phyloP scores from a whole-genome alignment of 2,888 invertebrate genomes.

The Pheosia gnoma region DNA sequence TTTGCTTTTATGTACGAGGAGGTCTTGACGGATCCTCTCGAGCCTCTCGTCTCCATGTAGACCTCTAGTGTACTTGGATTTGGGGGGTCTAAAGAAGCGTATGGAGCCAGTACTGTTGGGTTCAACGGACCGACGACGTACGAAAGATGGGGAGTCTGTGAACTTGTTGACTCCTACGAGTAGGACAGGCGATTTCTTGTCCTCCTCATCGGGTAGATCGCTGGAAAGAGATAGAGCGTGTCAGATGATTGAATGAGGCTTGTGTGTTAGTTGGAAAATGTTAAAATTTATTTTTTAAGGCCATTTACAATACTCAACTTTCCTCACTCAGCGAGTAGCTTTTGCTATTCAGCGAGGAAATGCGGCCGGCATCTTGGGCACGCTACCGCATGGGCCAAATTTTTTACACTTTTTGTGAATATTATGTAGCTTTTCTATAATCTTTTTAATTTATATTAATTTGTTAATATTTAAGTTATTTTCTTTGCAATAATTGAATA shows the following conservation, averaged over 20 bases:
- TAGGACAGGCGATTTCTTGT: slow-evolving; percentile 84
- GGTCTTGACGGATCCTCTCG: slow-evolving; percentile 77
- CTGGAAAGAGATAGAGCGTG: slow-evolving; percentile 66
- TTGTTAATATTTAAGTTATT: too few relatives aligned
- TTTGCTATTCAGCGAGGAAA: too few relatives aligned
- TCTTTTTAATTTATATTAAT: too few relatives aligned
- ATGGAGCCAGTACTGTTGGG: slow-evolving; percentile 70
- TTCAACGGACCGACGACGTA: slow-evolving; percentile 70
- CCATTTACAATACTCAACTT: neutral
- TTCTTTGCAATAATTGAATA: too few relatives aligned
- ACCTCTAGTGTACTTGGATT: slow-evolving; percentile 76
- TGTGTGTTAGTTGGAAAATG: slow-evolving; percentile 6
- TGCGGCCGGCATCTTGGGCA: too few relatives aligned
- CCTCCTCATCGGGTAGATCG: slow-evolving; percentile 85
- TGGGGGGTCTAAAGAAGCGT: slow-evolving; percentile 74
- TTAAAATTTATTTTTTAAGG: neutral
- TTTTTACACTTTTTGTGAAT: too few relatives aligned
- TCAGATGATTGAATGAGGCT: slow-evolving; percentile 21
- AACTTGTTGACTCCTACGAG: slow-evolving; percentile 85
- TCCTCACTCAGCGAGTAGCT: too few relatives aligned
- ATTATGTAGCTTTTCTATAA: too few relatives aligned
- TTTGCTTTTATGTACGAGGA: slow-evolving; percentile 72
- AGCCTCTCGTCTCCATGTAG: slow-evolving; percentile 75
- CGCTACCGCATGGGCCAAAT: too few relatives aligned
- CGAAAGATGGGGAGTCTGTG: slow-evolving; percentile 71